phyloP scores from a whole-genome alignment of 92 coral and sea anemone genomes.

The Paragorgia papillata region DNA sequence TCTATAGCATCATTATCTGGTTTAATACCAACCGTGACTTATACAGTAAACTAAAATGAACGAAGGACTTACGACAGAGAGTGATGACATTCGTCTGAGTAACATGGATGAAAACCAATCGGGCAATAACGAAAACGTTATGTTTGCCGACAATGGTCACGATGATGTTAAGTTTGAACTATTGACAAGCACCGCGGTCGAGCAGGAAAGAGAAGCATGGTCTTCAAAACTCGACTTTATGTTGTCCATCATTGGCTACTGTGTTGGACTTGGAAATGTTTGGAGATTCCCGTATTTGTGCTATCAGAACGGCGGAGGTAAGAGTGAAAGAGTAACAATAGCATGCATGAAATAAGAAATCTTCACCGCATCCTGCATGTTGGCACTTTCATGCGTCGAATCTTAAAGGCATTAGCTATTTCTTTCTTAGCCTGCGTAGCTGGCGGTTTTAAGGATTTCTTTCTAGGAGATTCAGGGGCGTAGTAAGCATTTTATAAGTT shows the following conservation, averaged over 20 bases:
- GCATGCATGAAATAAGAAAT: no score
- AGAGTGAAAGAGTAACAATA: neutral
- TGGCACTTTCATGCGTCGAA: no score
- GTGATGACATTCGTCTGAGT: neutral
- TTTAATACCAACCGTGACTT: no score
- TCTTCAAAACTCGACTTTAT: slow-evolving; percentile 73
- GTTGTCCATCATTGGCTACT: slow-evolving; percentile 75
- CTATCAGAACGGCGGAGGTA: slow-evolving; percentile 81
- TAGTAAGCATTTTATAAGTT: no score
- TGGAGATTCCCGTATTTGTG: slow-evolving; percentile 83
- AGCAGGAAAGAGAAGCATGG: slow-evolving; percentile 75
- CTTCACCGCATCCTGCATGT: no score
- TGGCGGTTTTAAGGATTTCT: no score
- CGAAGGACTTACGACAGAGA: neutral
- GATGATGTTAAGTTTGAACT: neutral
- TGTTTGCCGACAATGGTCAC: neutral
- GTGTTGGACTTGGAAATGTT: slow-evolving; percentile 79
- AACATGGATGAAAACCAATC: neutral
- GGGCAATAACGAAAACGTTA: neutral
- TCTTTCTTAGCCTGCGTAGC: no score
- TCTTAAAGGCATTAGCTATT: no score
- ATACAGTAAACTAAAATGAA: neutral
- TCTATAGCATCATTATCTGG: no score
- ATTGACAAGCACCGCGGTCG: no score
- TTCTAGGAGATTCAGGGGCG: no score